These are phyloP conservation scores for Tachypleus tridentatus DNA, from an alignment of 1,140 invertebrate genomes.

Conservation along the genomic window DNA sequence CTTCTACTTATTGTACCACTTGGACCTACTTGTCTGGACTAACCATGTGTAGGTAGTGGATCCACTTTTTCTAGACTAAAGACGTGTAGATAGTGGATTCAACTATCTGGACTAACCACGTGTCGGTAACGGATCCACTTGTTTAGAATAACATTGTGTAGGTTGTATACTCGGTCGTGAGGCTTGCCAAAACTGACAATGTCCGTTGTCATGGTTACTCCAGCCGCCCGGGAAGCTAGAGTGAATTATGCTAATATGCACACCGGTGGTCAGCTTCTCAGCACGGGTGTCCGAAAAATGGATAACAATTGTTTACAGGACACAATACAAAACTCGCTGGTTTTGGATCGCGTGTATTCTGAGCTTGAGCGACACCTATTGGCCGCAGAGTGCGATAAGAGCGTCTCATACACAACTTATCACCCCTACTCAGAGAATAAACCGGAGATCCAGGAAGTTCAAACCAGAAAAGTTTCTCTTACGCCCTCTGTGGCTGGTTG, in stretches of 20 bases:
- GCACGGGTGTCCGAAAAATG: conserved; percentile 15
- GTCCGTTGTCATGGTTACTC: conserved; percentile 25
- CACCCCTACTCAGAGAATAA: conserved; percentile 25
- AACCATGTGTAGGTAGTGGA: too few species aligned
- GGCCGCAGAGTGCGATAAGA: conserved; percentile 21
- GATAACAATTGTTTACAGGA: conserved; percentile 8
- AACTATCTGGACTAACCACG: too few species aligned
- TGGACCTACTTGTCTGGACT: too few species aligned
- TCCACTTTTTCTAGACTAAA: too few species aligned
- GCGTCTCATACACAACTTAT: conserved; percentile 16
- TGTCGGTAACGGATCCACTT: too few species aligned
- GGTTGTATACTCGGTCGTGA: too few species aligned
- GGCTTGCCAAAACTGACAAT: too few species aligned
- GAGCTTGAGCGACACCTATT: conserved; percentile 24
- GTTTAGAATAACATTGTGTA: too few species aligned
- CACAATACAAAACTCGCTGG: conserved; percentile 15
- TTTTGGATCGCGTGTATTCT: conserved; percentile 25
- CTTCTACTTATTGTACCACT: too few species aligned
- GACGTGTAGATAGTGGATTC: too few species aligned
- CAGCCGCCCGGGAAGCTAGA: conserved; percentile 17
- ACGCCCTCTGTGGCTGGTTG: too few species aligned
- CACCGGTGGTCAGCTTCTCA: conserved; percentile 16
- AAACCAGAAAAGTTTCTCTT: background rate
- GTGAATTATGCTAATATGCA: background rate
- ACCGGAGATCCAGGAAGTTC: conserved; percentile 21